Conservation (phyloP, 2,113 vertebrate species). For the Cebus imitator region DNA sequence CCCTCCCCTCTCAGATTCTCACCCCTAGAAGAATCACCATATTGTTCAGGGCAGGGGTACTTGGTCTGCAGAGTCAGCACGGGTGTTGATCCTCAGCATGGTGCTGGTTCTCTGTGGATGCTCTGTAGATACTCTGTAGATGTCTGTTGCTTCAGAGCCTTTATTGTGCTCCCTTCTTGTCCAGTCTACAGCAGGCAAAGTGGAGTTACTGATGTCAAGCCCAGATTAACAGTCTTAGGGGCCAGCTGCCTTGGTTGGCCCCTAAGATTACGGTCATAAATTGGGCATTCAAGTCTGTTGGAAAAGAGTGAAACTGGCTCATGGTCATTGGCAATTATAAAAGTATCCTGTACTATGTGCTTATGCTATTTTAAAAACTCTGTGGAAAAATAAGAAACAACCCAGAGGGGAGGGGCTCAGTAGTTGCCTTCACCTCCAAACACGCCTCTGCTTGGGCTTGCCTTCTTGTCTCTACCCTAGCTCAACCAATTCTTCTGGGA, state of each 20-base stretch:
- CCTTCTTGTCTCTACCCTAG: background rate
- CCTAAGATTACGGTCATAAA: background rate
- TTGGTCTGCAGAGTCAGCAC: background rate
- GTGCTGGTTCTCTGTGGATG: background rate
- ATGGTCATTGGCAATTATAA: background rate
- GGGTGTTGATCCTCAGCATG: background rate
- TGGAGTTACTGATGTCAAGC: background rate
- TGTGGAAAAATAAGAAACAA: background rate
- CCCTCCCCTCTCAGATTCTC: background rate
- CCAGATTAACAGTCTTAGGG: background rate
- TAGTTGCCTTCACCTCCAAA: background rate
- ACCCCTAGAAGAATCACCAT: background rate
- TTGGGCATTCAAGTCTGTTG: background rate
- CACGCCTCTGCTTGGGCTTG: background rate
- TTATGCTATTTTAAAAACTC: background rate
- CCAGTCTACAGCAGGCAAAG: background rate
- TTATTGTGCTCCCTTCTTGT: background rate
- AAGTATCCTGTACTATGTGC: background rate
- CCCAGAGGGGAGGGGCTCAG: background rate
- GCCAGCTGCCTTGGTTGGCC: background rate
- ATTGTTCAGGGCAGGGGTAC: background rate
- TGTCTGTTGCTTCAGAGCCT: background rate
- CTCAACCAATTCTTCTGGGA: background rate
- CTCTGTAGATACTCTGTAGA: background rate
- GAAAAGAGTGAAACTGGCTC: background rate